Conservation (phyloP, 2,113 vertebrate species). For the Syngnathoides biaculeatus region DNA sequence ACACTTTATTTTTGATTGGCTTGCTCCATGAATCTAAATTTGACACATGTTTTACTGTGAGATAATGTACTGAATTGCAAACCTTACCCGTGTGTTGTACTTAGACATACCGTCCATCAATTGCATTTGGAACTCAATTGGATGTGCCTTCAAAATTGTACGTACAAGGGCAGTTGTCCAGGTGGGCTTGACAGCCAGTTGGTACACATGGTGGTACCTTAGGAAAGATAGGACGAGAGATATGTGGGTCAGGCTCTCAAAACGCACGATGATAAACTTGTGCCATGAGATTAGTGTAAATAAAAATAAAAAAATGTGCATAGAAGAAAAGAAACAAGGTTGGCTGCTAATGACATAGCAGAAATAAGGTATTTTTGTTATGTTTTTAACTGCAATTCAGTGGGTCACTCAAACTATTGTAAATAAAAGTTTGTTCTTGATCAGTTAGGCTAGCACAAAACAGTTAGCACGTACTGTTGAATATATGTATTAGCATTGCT, state of each 20-base stretch:
- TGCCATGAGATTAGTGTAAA: no score
- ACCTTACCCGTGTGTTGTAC: not conserved
- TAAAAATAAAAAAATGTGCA: no score
- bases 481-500: no score
- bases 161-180: slow-evolving; percentile 43
- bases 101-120: slow-evolving; percentile 64
- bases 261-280: not conserved
- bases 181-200: slow-evolving; percentile 59
- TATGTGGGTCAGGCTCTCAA: not conserved
- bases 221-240: not conserved
- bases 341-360: no score
- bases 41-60: not conserved
- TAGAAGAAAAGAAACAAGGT: no score
- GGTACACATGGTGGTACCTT: slow-evolving; percentile 63
- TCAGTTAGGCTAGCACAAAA: no score
- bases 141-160: slow-evolving; percentile 49
- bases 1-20: slow-evolving; percentile 36
- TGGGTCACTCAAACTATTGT: no score
- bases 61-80: not conserved
- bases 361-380: no score
- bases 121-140: slow-evolving; percentile 53
- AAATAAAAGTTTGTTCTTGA: no score
- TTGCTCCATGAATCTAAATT: slow-evolving; percentile 51
- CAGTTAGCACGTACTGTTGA: no score
- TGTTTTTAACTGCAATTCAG: no score